These are phyloP conservation scores for Dendrocopos noguchii DNA, from an alignment of 2,113 vertebrate species.

Conservation along the genomic window DNA sequence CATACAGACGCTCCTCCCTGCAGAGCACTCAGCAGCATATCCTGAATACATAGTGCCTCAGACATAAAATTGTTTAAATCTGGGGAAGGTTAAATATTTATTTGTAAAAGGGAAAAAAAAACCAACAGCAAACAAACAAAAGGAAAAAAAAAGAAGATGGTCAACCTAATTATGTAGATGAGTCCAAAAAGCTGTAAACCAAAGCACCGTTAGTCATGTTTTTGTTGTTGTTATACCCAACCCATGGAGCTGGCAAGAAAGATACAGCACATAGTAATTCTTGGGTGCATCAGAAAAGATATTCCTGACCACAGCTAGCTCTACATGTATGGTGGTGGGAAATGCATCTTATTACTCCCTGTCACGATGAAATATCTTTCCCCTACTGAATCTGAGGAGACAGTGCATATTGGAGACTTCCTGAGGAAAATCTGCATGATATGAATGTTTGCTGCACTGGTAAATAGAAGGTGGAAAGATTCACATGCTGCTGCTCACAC, in stretches of 20 bases:
- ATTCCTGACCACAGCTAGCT: background rate
- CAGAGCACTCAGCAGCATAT: background rate
- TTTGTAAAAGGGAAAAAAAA: background rate
- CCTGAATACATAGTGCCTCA: background rate
- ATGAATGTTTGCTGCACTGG: background rate
- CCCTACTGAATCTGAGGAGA: background rate
- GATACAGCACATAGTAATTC: fast-evolving
- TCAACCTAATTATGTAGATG: background rate
- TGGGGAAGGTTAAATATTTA: background rate
- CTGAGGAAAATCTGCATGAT: background rate
- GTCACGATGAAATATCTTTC: background rate
- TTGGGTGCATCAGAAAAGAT: background rate
- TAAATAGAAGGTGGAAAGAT: background rate
- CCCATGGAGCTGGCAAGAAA: background rate
- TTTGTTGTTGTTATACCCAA: background rate
- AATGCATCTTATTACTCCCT: background rate
- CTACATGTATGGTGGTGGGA: background rate
- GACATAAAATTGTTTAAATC: background rate
- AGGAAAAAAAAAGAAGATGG: background rate
- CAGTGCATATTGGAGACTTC: fast-evolving
- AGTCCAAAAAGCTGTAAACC: background rate
- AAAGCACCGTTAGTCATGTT: fast-evolving
- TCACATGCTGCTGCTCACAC: background rate
- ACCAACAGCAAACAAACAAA: too few species aligned
- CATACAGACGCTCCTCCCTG: background rate